These are phyloP conservation scores for Hydrophis major DNA, from an alignment of 2,797 vertebrate species.

Conservation along the genomic window DNA sequence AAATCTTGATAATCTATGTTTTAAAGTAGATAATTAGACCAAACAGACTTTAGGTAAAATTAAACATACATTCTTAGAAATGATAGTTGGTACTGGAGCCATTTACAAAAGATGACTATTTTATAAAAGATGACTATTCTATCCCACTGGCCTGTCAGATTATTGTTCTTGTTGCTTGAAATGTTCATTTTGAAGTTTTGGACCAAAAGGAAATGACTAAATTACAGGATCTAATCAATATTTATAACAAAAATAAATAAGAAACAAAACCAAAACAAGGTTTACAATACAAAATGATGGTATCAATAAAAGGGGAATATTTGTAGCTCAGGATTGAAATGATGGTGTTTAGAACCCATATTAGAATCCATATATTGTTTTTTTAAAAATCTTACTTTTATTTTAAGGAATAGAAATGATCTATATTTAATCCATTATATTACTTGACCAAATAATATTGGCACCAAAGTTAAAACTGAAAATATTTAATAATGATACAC, in stretches of 20 bases:
- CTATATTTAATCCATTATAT: neutral
- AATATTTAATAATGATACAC: neutral
- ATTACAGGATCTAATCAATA: neutral
- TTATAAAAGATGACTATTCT: neutral
- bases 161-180: conserved; percentile 36
- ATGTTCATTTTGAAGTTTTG: neutral
- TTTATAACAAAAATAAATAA: neutral
- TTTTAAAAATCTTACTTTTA: neutral
- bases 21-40: conserved; percentile 63
- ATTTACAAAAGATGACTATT: neutral
- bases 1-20: conserved; percentile 25
- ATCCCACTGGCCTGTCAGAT: conserved; percentile 48
- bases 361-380: neutral
- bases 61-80: conserved; percentile 69
- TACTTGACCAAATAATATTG: neutral
- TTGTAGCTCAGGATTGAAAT: neutral
- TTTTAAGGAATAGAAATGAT: neutral
- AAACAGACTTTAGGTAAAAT: conserved; percentile 65
- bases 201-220: neutral
- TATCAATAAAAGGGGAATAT: neutral
- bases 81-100: conserved; percentile 51
- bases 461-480: neutral
- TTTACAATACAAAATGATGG: neutral
- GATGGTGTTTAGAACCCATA: neutral
- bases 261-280: neutral